Percentiles rank a stretch among this genome's conserved stretches.
These are phyloP conservation scores for Amiota minor DNA, from an alignment of 2,888 invertebrate species.

Conservation along the genomic window DNA sequence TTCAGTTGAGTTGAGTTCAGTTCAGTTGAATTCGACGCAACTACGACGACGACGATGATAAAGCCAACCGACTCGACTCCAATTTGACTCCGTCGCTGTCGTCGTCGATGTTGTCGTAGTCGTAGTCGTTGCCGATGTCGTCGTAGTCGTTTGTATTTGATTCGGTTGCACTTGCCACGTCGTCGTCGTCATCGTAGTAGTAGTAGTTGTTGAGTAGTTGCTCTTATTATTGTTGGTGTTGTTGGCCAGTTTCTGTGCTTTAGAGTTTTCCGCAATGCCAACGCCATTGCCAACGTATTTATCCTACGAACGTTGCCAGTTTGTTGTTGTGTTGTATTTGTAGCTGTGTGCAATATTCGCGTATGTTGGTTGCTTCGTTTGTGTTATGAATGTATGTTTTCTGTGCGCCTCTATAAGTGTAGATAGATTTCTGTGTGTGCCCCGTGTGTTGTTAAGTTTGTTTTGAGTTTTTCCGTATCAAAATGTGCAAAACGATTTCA, in stretches of 20 bases:
- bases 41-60: neutral
- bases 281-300: conserved; percentile 19
- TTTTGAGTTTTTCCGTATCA: conserved; percentile 73
- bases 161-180: conserved; percentile 54
- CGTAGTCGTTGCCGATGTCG: conserved; percentile 14
- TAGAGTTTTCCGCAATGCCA: conserved; percentile 14
- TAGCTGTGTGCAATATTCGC: conserved; percentile 7
- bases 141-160: conserved; percentile 37
- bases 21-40: conserved; percentile 1
- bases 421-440: conserved; percentile 29
- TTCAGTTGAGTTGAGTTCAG: neutral
- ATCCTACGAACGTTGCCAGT: conserved; percentile 24
- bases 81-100: conserved; percentile 26
- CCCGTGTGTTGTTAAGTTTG: conserved; percentile 56
- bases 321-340: conserved; percentile 25
- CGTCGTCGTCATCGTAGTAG: conserved; percentile 53
- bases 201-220: conserved; percentile 22
- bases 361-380: conserved; percentile 30
- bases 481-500: conserved; percentile 74
- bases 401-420: neutral
- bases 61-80: conserved; percentile 13
- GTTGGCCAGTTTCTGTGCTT: neutral
- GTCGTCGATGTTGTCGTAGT: neutral
- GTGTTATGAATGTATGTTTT: conserved; percentile 16
- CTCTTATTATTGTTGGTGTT: conserved; percentile 9